Conservation (phyloP, 2,888 invertebrate genomes). For the Sussaba pulchella region DNA sequence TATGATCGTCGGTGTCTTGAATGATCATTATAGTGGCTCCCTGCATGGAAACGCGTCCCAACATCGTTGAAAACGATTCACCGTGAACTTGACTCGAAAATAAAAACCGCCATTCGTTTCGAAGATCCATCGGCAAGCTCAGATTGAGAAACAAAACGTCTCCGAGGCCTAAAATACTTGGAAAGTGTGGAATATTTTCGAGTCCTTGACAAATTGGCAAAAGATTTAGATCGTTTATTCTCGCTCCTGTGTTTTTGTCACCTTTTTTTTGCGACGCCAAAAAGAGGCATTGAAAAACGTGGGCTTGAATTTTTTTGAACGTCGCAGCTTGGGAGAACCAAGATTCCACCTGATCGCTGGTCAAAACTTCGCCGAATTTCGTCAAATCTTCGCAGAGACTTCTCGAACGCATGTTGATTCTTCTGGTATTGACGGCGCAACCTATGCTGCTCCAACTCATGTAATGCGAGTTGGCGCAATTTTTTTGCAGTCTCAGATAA, state of each 20-base stretch:
- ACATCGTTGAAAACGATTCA: constrained; percentile 94
- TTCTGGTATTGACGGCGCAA: constrained; percentile 86
- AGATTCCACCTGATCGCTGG: constrained; percentile 83
- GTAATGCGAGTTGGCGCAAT: constrained; percentile 85
- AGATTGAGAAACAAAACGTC: constrained; percentile 93
- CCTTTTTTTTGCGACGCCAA: constrained; percentile 86
- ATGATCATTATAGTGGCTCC: constrained; percentile 94
- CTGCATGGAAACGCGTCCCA: constrained; percentile 91
- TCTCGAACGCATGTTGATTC: constrained; percentile 86
- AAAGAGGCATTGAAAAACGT: constrained; percentile 86
- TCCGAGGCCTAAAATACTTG: constrained; percentile 90
- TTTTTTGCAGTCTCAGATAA: constrained; percentile 89
- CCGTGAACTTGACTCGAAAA: constrained; percentile 95
- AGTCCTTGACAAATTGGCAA: constrained; percentile 87
- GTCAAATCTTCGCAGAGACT: constrained; percentile 86
- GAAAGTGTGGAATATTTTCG: constrained; percentile 91
- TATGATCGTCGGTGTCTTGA: constrained; percentile 92
- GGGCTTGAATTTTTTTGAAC: constrained; percentile 85
- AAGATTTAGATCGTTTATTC: constrained; percentile 85
- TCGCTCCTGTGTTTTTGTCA: constrained; percentile 81
- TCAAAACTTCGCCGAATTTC: constrained; percentile 82
- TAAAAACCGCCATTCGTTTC: constrained; percentile 93
- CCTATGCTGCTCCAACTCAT: constrained; percentile 87
- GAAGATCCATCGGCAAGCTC: constrained; percentile 90
- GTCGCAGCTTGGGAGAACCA: constrained; percentile 85